Evolutionary conservation across 2,113 vertebrate species (phyloP).

Genomic region (Trogon melanurus): DNA sequence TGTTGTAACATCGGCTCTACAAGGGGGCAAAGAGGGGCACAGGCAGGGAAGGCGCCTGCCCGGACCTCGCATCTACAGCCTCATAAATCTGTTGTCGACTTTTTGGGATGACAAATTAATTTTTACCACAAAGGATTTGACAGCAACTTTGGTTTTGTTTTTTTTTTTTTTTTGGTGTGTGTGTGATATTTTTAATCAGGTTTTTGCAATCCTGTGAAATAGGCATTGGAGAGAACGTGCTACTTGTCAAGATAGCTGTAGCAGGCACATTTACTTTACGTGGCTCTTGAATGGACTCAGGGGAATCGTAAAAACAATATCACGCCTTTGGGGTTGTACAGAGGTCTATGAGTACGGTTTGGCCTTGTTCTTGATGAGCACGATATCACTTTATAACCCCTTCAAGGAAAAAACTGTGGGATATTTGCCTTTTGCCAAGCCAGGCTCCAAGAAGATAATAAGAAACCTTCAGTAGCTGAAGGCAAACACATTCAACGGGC

Average conservation of each 20-base stretch:
- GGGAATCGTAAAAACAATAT: neutral
- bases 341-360: neutral
- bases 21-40: neutral
- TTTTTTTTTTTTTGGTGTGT: no score
- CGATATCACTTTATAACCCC: neutral
- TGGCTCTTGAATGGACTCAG: neutral
- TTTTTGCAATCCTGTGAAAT: neutral
- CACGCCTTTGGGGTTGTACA: neutral
- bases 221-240: neutral
- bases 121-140: neutral
- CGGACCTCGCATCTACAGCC: neutral
- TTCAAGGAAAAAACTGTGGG: neutral
- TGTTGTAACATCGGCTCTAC: neutral
- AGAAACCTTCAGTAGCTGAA: neutral
- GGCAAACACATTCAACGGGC: neutral
- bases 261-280: neutral
- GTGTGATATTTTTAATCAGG: neutral
- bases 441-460: neutral
- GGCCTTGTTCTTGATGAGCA: neutral
- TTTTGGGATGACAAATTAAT: neutral
- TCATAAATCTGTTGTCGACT: neutral
- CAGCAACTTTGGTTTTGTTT: neutral
- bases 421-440: neutral
- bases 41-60: neutral
- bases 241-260: neutral